These are phyloP conservation scores for Arvicanthis niloticus DNA, from an alignment of 2,113 vertebrate genomes.

Conservation along the genomic window DNA sequence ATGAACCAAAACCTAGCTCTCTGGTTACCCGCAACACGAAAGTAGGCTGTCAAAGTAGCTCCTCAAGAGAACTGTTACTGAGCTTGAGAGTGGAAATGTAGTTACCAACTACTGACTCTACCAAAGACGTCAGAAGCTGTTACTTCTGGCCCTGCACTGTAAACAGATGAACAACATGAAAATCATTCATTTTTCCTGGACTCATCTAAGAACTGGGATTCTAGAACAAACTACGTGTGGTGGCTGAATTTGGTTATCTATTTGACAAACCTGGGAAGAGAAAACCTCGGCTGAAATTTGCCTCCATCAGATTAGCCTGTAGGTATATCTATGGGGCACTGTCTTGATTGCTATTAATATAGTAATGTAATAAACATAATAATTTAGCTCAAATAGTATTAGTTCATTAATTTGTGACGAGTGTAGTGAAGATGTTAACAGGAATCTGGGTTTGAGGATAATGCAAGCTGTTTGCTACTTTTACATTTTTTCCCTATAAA, in stretches of 20 bases:
- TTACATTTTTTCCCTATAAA: neutral
- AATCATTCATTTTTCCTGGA: neutral
- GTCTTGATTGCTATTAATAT: neutral
- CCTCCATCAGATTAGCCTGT: neutral
- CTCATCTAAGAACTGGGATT: slow-evolving; percentile 3
- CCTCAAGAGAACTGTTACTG: slow-evolving; percentile 45
- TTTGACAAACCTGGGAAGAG: neutral
- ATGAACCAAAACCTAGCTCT: neutral
- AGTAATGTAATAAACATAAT: neutral
- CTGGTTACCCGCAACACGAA: neutral
- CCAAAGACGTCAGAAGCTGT: neutral
- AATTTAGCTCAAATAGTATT: neutral
- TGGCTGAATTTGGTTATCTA: neutral
- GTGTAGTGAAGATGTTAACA: neutral
- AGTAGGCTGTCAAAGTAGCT: slow-evolving; percentile 24
- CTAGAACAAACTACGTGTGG: neutral
- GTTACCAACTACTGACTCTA: neutral
- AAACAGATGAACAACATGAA: slow-evolving; percentile 27
- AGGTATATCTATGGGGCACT: neutral
- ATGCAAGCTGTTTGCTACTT: neutral
- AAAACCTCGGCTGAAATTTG: neutral
- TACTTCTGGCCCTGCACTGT: neutral
- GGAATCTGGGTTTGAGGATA: neutral
- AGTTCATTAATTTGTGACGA: neutral
- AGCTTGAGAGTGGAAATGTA: neutral